These are phyloP conservation scores for Phrixothrix hirtus DNA, from an alignment of 2,888 invertebrate genomes.

Conservation along the genomic window DNA sequence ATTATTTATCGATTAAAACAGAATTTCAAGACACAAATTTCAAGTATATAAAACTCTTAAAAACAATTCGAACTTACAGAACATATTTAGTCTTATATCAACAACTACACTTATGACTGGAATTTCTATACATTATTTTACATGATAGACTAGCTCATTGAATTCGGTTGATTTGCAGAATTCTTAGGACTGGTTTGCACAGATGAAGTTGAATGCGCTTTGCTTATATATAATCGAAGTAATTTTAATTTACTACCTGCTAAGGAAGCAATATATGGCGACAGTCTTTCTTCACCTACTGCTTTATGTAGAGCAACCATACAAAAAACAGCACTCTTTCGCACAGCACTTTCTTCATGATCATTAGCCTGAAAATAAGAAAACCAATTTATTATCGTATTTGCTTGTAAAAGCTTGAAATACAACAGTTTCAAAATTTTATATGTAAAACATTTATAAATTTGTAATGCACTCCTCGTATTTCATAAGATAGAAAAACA, in stretches of 20 bases:
- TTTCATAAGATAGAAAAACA: no score
- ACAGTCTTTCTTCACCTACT: constrained; percentile 83
- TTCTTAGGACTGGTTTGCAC: constrained; percentile 51
- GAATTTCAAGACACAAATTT: not conserved
- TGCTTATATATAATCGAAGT: constrained; percentile 76
- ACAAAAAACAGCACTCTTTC: constrained; percentile 96
- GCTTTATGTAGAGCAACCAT: constrained; percentile 92
- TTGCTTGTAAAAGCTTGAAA: no score
- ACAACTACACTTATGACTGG: constrained; percentile 17
- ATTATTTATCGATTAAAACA: constrained; percentile 2
- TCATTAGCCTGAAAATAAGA: constrained; percentile 75
- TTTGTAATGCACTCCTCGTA: no score
- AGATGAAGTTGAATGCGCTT: constrained; percentile 59
- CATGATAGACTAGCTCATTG: constrained; percentile 30
- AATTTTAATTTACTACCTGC: constrained; percentile 90
- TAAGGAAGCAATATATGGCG: constrained; percentile 78
- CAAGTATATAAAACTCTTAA: not conserved
- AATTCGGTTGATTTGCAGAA: constrained; percentile 30
- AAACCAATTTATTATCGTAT: not conserved
- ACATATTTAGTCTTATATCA: constrained; percentile 1
- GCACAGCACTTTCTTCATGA: constrained; percentile 86
- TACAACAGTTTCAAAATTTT: no score
- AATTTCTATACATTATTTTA: constrained; percentile 10
- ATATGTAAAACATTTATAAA: no score
- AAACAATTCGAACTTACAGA: not conserved